Percentiles rank a stretch among this genome's conserved stretches.
Conservation (phyloP, 2,888 invertebrate species). For the Andricus quercusramuli region DNA sequence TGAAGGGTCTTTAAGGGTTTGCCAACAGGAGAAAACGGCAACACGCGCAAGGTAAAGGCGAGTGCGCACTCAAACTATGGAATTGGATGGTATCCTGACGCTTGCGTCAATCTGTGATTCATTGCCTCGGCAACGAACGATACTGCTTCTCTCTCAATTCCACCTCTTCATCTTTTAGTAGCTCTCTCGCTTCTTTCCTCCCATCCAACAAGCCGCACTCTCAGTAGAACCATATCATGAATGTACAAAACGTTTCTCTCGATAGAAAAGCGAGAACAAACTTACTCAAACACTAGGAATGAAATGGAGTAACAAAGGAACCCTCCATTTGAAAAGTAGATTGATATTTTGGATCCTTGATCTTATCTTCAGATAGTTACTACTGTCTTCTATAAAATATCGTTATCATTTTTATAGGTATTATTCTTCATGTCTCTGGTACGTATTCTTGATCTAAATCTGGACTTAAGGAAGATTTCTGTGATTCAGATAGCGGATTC, state of each 20-base stretch:
- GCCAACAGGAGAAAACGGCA: constrained; percentile 38
- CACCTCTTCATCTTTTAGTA: constrained; percentile 41
- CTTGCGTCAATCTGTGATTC: constrained; percentile 73
- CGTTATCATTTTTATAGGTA: too few species aligned
- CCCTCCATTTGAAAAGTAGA: neutral
- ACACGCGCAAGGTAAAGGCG: constrained; percentile 48
- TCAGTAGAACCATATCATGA: constrained; percentile 32
- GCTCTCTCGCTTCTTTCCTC: constrained; percentile 31
- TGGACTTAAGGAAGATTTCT: too few species aligned
- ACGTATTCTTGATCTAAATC: too few species aligned
- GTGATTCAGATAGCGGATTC: too few species aligned
- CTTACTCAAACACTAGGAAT: neutral
- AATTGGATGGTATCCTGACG: constrained; percentile 57
- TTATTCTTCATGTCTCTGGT: too few species aligned
- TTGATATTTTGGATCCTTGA: neutral
- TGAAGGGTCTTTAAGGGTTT: constrained; percentile 46
- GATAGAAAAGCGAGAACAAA: neutral
- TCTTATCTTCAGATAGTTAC: too few species aligned
- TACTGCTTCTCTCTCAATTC: constrained; percentile 55
- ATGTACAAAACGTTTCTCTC: neutral
- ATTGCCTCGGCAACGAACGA: constrained; percentile 73
- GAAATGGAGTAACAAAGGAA: neutral
- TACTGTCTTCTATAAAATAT: too few species aligned
- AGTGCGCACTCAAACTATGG: constrained; percentile 45
- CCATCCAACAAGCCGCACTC: constrained; percentile 57